Base-by-base conservation (phyloP, 2,113 vertebrate genomes). In the Antennarius striatus region DNA sequence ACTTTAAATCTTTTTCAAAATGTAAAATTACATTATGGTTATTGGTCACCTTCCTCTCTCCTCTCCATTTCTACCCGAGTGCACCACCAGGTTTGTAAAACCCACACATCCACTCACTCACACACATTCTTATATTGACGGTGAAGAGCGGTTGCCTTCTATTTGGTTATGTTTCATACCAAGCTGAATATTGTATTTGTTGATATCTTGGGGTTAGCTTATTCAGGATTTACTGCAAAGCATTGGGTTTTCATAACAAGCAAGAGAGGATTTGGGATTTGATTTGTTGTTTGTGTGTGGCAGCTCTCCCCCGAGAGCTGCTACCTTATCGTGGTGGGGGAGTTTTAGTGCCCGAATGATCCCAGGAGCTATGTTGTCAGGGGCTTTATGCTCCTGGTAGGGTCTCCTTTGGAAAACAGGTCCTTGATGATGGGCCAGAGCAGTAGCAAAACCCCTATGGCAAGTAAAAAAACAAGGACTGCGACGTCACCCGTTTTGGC, bases 141-240 rank as follows among this genome's bases (percentile, higher is more conserved):
- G 36, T 9, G 13, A 53, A 40, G 52, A 69, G 58, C 55, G 63
- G 65, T 66, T 65, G 56, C 46, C 74, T 70, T 71, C 50, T 73
- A 73, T 89, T 85, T 88, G 60, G 64, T 71, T 83, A 64, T 79
- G 71, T 84, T 68, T 80, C 66, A 71, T 80, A 61, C 82, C 87
- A 88, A 90, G 73, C 76, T 77, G 82, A 87, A 89, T 87, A 88
- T 87, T 87, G 82, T 80, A 87, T 89, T 89, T 89, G 86, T 84
- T 84, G 80, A 81, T 81, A 78, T 81, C 75, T 69, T 16, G 32
- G 83, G 87, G 88, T 89, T 86, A 88, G 60, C 39, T 83, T 83
- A 73, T 86, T 80, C 71, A 77, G 80, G 78, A 88, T 84, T 88
- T 88, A 80, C 81, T 80, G 69, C 70, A 82, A 84, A 81, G 80